Conservation (phyloP, 2,888 invertebrate genomes). For the Gibbula magus region DNA sequence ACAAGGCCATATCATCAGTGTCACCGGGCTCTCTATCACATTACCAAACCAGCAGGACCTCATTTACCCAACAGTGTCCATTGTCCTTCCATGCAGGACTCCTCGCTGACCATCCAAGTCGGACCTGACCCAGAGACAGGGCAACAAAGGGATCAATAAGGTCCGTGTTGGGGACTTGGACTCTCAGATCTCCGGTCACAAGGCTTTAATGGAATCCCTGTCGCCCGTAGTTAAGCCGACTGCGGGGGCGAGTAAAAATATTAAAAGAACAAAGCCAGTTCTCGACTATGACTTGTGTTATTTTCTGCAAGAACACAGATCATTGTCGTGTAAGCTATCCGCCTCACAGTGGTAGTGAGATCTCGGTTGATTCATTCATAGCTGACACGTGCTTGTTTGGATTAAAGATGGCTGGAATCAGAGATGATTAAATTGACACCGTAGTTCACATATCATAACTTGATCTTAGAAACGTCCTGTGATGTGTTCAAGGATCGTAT, state of each 20-base stretch:
- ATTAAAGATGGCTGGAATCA: too few relatives aligned
- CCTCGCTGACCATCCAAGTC: not conserved
- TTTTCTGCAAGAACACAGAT: too few relatives aligned
- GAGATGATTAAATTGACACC: too few relatives aligned
- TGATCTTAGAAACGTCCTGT: too few relatives aligned
- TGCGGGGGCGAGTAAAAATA: not conserved
- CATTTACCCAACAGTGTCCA: not conserved
- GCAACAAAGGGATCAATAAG: slow-evolving; percentile 4
- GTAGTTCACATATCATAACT: too few relatives aligned
- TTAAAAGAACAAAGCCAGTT: slow-evolving; percentile 4
- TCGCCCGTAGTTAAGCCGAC: not conserved
- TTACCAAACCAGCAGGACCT: not conserved
- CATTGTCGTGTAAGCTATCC: too few relatives aligned
- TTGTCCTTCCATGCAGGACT: not conserved
- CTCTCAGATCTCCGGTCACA: not conserved
- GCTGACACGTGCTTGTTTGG: too few relatives aligned
- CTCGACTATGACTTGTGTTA: not conserved
- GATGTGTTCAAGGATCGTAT: too few relatives aligned
- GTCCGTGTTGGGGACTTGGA: not conserved
- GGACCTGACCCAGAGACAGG: slow-evolving; percentile 15
- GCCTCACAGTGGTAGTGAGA: too few relatives aligned
- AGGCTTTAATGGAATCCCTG: slow-evolving; percentile 1
- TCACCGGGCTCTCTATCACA: not conserved
- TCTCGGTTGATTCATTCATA: too few relatives aligned
- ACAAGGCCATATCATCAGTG: slow-evolving; percentile 3